Conservation (phyloP, 2,797 vertebrate genomes). For the Gymnoscopelus microlampas region DNA sequence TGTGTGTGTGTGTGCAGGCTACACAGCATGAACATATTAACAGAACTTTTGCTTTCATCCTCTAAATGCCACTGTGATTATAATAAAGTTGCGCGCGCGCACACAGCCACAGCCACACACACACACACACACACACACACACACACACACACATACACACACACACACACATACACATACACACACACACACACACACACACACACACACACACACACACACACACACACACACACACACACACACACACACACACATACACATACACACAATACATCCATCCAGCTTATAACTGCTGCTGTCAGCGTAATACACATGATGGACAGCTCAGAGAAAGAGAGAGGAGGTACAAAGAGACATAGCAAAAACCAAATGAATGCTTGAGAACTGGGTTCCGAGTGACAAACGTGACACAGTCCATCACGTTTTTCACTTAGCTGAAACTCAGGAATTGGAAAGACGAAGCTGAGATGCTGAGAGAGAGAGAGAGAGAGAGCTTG, state of each 20-base stretch:
- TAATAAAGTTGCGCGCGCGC: not conserved
- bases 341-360: not conserved
- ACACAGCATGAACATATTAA: no score
- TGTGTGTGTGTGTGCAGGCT: not conserved
- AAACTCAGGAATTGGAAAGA: no score
- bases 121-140: not conserved
- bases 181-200: not conserved
- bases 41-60: not conserved
- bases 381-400: slow-evolving; percentile 13
- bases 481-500: no score
- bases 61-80: slow-evolving; percentile 2
- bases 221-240: not conserved
- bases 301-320: not conserved
- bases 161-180: not conserved
- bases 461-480: no score
- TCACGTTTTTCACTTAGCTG: no score
- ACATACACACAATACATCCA: not conserved
- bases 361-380: slow-evolving; percentile 19
- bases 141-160: not conserved
- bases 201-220: not conserved
- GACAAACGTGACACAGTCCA: no score
- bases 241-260: not conserved
- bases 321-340: not conserved
- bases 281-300: slow-evolving; percentile 1
- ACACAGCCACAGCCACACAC: not conserved